These are phyloP conservation scores for Mionectes macconnelli DNA, from an alignment of 2,113 vertebrate genomes.

Conservation along the genomic window DNA sequence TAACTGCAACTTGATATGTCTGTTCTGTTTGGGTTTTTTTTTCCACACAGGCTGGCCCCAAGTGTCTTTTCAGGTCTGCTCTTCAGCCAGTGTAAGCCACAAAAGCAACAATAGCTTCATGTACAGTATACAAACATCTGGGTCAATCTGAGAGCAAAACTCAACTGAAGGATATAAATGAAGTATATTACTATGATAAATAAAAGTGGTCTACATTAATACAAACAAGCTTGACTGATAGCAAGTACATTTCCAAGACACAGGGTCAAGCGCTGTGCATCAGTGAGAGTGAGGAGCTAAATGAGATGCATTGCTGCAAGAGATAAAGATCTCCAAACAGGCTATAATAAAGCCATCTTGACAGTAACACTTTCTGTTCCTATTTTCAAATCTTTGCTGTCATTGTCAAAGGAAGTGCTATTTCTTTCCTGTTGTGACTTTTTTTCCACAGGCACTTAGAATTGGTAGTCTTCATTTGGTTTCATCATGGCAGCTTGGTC, in stretches of 20 bases:
- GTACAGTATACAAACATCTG: neutral
- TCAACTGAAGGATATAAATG: slow-evolving; percentile 13
- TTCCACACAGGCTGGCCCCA: neutral
- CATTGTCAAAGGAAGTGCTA: neutral
- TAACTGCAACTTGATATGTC: slow-evolving; percentile 18
- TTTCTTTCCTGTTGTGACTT: neutral
- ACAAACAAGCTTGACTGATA: slow-evolving; percentile 35
- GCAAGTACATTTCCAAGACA: neutral
- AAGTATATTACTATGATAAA: slow-evolving; percentile 15
- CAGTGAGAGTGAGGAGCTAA: neutral
- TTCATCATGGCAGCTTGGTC: neutral
- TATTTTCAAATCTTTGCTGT: neutral
- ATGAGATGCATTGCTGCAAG: neutral
- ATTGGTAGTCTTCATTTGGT: neutral
- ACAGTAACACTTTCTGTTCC: neutral
- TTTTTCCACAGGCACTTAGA: neutral
- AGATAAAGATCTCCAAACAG: neutral
- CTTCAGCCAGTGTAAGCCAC: neutral
- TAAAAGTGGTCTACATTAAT: neutral
- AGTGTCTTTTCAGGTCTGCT: neutral
- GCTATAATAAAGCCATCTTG: neutral
- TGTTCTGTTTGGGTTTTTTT: neutral
- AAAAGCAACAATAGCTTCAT: neutral
- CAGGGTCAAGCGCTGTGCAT: slow-evolving; percentile 26
- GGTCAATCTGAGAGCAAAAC: slow-evolving; percentile 31